phyloP scores from a whole-genome alignment of 2,797 vertebrate species.

The Silurus aristotelis region DNA sequence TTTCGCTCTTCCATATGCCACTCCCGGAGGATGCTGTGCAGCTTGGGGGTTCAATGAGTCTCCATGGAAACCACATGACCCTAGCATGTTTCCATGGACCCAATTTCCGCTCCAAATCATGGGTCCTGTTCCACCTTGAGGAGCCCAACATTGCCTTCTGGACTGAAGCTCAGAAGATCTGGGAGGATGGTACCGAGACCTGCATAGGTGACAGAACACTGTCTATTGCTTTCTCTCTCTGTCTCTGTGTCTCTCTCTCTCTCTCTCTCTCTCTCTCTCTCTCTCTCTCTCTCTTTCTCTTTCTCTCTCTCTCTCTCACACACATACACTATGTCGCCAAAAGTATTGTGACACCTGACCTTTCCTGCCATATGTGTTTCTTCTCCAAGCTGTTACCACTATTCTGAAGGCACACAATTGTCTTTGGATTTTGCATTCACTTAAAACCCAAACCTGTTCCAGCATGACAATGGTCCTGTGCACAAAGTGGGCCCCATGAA shows the following conservation, averaged over 20 bases:
- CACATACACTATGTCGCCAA: too few species aligned
- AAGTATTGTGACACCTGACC: too few species aligned
- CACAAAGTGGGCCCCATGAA: too few species aligned
- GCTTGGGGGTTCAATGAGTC: slow-evolving; percentile 96
- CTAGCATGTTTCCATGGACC: slow-evolving; percentile 97
- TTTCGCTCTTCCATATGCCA: slow-evolving; percentile 96
- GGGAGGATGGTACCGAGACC: slow-evolving; percentile 87
- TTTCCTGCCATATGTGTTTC: too few species aligned
- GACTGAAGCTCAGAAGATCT: slow-evolving; percentile 98
- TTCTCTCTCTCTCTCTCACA: slow-evolving; percentile 2
- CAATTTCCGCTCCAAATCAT: slow-evolving; percentile 98
- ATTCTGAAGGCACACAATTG: too few species aligned
- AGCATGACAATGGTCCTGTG: too few species aligned
- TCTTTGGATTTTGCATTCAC: too few species aligned
- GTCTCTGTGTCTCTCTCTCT: too few species aligned
- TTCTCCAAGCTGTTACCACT: too few species aligned
- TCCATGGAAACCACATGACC: slow-evolving; percentile 98
- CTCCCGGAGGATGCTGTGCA: slow-evolving; percentile 95
- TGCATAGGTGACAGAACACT: neutral
- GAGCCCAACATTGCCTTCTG: slow-evolving; percentile 99
- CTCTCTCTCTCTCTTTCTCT: neutral
- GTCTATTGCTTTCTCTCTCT: neutral
- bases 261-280: slow-evolving; percentile 17
- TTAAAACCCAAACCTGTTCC: too few species aligned
- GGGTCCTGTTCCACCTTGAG: slow-evolving; percentile 97